Evolutionary conservation across 2,113 vertebrate species (phyloP).

Genomic region (Nestor notabilis): DNA sequence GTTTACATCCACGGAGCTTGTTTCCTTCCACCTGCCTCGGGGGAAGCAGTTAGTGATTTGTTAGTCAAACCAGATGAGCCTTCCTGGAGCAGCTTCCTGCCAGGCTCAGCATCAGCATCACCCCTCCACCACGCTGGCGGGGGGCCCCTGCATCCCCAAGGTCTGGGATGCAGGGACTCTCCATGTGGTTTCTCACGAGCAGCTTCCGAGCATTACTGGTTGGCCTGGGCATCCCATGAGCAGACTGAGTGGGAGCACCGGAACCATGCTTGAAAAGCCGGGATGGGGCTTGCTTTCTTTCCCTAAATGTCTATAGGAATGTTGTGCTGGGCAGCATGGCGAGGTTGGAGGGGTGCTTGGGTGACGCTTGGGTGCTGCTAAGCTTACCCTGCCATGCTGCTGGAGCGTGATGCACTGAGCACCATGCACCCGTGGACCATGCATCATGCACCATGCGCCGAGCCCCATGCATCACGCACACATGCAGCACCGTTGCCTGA

Average conservation of each 20-base stretch:
- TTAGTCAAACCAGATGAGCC: slow-evolving; percentile 81
- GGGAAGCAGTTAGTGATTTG: slow-evolving; percentile 71
- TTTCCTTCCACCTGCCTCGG: slow-evolving; percentile 64
- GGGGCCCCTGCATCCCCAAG: fast-evolving
- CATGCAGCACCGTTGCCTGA: neutral
- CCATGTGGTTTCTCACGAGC: neutral
- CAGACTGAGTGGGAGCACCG: neutral
- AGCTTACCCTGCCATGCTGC: neutral
- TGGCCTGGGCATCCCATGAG: neutral
- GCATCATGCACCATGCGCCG: neutral
- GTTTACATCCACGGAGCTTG: slow-evolving; percentile 37
- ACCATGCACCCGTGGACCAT: neutral
- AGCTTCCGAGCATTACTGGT: fast-evolving
- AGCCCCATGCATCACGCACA: fast-evolving
- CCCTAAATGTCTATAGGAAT: fast-evolving
- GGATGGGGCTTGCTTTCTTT: fast-evolving
- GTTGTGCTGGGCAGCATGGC: neutral
- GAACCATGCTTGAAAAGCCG: fast-evolving
- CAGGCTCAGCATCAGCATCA: neutral
- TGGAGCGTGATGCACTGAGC: neutral
- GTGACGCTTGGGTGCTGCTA: neutral
- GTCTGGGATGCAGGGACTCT: neutral
- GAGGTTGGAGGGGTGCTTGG: neutral
- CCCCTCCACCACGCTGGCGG: fast-evolving
- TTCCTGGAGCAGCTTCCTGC: slow-evolving; percentile 71